Base-by-base conservation (phyloP, 2,113 vertebrate species). In the Stegastes partitus region DNA sequence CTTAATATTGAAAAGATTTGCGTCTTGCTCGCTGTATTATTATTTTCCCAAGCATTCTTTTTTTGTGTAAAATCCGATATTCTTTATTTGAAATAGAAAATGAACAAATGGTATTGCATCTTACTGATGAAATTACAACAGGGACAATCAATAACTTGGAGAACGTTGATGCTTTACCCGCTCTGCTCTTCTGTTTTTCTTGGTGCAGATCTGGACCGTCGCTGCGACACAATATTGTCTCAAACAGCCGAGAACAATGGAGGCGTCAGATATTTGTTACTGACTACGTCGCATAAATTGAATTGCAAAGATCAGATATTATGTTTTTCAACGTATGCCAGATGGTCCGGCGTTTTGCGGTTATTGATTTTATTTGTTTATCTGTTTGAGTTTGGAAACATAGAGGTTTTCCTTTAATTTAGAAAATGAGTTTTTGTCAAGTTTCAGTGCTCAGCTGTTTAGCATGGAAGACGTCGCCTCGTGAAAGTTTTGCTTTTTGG, bases 271-370 rank as follows among this genome's bases (percentile, higher is more conserved):
- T 91, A 87, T 94, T 94, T 74, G 91, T 87, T 93, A 93, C 91
- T 85, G 93, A 92, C 83, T 84, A 88, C 81, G 88, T 89, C 71
- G 79, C 74, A 87, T 77, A 86, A 96, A 92, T 96, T 79, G 70
- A 81, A 89, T 92, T 91, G 22, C 62, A 74, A 86, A 88, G 59
- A 90, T 94, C 86, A 95, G 74, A 94, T 94, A 86, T 91, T 91
- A 94, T 95, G 92, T 96, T 96, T 94, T 93, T 94, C 93, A 94
- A 85, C 89, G 86, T 92, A 82, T 93, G 95, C 90, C 95, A 97
- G 95, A 96, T 97, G 95, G 92, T 94, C 93, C 85, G 92, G 69
- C 93, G 79, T 93, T 80, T 91, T 80, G 87, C 50, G 62, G 28
- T 87, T 89, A 92, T 90, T 90, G 87, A 79, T 89, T 89, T 84